Conservation (phyloP, 2,113 vertebrate genomes). For the Muscicapa adusta region DNA sequence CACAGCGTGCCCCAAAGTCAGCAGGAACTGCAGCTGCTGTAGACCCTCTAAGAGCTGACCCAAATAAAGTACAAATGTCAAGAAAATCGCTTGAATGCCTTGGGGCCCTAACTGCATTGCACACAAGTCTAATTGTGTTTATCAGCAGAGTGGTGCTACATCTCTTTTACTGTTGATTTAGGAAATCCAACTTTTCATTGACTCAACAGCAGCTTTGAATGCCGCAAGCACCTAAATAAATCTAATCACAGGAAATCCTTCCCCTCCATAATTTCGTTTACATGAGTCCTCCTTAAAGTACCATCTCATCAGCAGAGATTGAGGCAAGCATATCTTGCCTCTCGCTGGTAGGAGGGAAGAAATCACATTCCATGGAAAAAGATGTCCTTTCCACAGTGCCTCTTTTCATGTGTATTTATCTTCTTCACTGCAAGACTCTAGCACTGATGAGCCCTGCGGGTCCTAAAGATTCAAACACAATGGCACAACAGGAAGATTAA, state of each 20-base stretch:
- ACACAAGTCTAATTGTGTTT: slow-evolving; percentile 20
- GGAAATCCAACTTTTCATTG: slow-evolving; percentile 14
- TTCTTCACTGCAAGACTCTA: slow-evolving; percentile 20
- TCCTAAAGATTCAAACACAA: slow-evolving; percentile 16
- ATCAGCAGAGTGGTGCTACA: background rate
- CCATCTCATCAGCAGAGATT: background rate
- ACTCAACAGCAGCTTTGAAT: background rate
- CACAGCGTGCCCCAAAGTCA: background rate
- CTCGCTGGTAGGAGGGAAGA: background rate
- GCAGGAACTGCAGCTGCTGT: background rate
- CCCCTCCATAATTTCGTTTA: background rate
- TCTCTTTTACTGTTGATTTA: slow-evolving; percentile 3
- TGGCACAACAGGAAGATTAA: slow-evolving; percentile 10
- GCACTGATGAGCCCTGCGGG: background rate
- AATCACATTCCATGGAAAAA: background rate
- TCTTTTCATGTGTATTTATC: slow-evolving; percentile 3
- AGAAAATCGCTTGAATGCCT: background rate
- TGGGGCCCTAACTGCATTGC: background rate
- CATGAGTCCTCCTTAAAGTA: background rate
- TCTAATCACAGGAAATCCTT: slow-evolving; percentile 27
- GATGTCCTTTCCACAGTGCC: background rate
- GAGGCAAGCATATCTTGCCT: background rate
- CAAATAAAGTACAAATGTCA: slow-evolving; percentile 24
- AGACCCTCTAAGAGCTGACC: background rate
- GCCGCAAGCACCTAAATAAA: slow-evolving; percentile 27